phyloP scores from a whole-genome alignment of 2,797 vertebrate genomes.

The Varecia variegata region DNA sequence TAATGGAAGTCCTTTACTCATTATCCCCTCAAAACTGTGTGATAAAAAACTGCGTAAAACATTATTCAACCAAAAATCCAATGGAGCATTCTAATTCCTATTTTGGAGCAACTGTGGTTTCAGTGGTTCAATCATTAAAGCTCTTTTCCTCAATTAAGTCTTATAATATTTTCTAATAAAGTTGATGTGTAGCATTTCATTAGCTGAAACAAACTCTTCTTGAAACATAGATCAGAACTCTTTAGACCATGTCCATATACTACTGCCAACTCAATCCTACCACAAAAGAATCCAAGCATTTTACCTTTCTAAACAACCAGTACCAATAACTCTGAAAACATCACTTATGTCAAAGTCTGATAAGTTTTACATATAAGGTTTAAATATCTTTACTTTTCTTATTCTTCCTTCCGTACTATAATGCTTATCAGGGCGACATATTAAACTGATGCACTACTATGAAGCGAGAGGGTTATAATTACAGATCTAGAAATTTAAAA shows the following conservation, averaged over 20 bases:
- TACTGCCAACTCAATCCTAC: conserved; percentile 16
- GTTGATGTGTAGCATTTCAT: conserved; percentile 22
- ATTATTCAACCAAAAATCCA: conserved; percentile 23
- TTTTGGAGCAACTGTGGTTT: neutral
- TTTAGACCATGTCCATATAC: neutral
- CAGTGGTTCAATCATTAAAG: neutral
- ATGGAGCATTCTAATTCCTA: neutral
- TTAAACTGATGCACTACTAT: neutral
- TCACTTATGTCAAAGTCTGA: neutral
- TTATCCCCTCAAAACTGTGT: neutral
- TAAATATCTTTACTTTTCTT: conserved; percentile 29
- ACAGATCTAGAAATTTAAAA: neutral
- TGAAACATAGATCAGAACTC: neutral
- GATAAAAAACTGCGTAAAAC: conserved; percentile 28
- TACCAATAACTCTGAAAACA: conserved; percentile 37
- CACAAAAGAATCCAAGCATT: neutral
- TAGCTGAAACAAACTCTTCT: neutral
- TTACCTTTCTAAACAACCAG: conserved; percentile 45
- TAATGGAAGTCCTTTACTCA: neutral
- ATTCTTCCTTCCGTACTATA: neutral
- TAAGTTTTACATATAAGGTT: neutral
- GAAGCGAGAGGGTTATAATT: neutral
- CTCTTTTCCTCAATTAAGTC: conserved; percentile 40
- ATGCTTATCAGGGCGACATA: neutral
- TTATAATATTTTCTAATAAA: conserved; percentile 21